Evolutionary conservation across 1,140 invertebrate species (phyloP), one percentile per base, ranked within the genome.

Genomic region (Colletes gigas): DNA sequence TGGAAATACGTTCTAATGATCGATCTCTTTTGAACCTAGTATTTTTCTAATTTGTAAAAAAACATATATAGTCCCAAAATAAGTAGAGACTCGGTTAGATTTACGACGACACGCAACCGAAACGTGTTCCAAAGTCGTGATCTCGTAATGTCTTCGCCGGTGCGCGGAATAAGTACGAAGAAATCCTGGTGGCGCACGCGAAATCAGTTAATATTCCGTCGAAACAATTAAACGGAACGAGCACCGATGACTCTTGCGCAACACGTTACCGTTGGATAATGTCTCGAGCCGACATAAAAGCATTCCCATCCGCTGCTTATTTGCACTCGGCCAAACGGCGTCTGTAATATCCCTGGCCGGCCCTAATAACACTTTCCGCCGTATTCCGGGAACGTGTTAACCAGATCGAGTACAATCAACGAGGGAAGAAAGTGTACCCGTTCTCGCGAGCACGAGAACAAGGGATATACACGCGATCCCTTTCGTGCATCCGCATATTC

Each of bases 321-420:
- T 85, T 86, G 44, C 72, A 73, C 72, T 80, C 62, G 52, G 52
- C 52, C 57, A 17, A 50, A 39, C 59, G 63, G 47, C 68, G 77
- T 75, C 83, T 60, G 73, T 81, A 87, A 86, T 83, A 82, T 82
- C 68, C 68, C 65, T 17, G 55, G 14, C 68, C 68, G 57, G 44
- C 69, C 74, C 81, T 86, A 87, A 87, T 86, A 87, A 86, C 44
- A 83, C 67, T 87, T 78, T 86, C 54, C 70, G 59, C 68, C 60
- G 74, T 86, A 83, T 87, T 84, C 78, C 82, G 67, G 66, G 84
- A 83, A 81, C 84, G 82, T 86, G 85, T 84, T 87, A 87, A 87
- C 85, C 85, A 84, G 82, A 86, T 84, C 85, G 84, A 81, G 73
- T 81, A 73, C 81, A 77, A 78, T 83, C 78, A 81, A 82, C 82